Evolutionary conservation across 2,888 invertebrate species (phyloP), one percentile per base, ranked within the genome.

Genomic region (Leucoma salicis): DNA sequence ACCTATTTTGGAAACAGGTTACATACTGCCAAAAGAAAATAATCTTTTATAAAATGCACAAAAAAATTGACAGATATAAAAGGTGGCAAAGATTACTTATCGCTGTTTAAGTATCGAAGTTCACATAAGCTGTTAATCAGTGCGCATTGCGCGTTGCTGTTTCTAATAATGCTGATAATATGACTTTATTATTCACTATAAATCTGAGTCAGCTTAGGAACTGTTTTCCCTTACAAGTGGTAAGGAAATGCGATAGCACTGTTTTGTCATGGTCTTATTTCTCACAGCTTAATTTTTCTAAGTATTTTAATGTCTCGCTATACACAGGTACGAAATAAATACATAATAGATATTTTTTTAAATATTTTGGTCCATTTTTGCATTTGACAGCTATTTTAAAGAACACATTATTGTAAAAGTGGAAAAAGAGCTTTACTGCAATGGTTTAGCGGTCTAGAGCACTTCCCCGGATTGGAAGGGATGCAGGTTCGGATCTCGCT

Each of bases 51-150:
- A n/a, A n/a, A n/a, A n/a, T n/a, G n/a, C n/a, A n/a, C n/a, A n/a
- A n/a, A n/a, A n/a, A n/a, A 16, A 16, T 1, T 21, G 1, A 21
- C 6, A 21, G 21, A 3, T 21, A 5, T 8, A 21, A 21, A 21
- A 6, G 6, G 21, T 21, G 1, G 16, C 6, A 21, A 5, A 21
- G 21, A 21, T 21, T 21, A 21, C 43, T 53, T 48, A 36, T 15
- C 37, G 31, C 38, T 27, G 27, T 27, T 3, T 11, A n/a, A 27
- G n/a, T 10, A n/a, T n/a, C n/a, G n/a, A 27, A 27, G 27, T 27
- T 27, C 11, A 27, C n/a, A 1, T 27, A 27, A 21, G 8, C 11
- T 27, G 8, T 27, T 27, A 11, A 27, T 27, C 11, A 27, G n/a
- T 10, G 18, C 18, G 7, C 11, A 27, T n/a, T 6, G n/a, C 21